Conservation (phyloP, 2,797 vertebrate species). For the Chrosomus eos region DNA sequence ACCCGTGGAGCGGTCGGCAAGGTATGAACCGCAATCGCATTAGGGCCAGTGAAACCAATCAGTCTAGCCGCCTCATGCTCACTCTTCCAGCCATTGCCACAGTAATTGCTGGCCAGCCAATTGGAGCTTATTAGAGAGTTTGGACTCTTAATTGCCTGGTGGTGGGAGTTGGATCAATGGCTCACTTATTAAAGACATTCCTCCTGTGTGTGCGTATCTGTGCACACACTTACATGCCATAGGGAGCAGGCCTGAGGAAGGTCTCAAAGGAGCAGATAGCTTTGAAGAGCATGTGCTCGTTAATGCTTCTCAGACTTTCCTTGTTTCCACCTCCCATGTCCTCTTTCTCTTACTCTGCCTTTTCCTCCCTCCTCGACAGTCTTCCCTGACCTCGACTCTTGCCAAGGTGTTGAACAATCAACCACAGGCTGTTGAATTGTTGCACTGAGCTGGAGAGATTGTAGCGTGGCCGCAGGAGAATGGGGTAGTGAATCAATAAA, state of each 20-base stretch:
- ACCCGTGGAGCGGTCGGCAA: slow-evolving; percentile 46
- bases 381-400: slow-evolving; percentile 33
- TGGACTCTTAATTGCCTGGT: slow-evolving; percentile 64
- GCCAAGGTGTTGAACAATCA: slow-evolving; percentile 47
- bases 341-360: slow-evolving; percentile 5
- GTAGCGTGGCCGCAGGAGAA: slow-evolving; percentile 41
- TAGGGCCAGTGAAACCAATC: slow-evolving; percentile 60
- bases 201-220: slow-evolving; percentile 39
- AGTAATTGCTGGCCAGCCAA: slow-evolving; percentile 62
- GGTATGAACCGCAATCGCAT: slow-evolving; percentile 54
- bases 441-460: slow-evolving; percentile 47
- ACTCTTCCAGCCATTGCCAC: slow-evolving; percentile 60
- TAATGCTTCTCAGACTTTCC: slow-evolving; percentile 52
- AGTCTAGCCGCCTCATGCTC: slow-evolving; percentile 54
- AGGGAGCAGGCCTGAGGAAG: slow-evolving; percentile 26
- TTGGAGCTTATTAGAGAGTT: slow-evolving; percentile 65
- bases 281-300: slow-evolving; percentile 54
- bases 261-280: slow-evolving; percentile 49
- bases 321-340: slow-evolving; percentile 34
- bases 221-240: slow-evolving; percentile 29
- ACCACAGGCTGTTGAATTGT: slow-evolving; percentile 44
- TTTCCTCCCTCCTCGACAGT: slow-evolving; percentile 26
- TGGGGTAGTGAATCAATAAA: slow-evolving; percentile 53
- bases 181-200: slow-evolving; percentile 63
- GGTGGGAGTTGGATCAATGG: slow-evolving; percentile 59